Evolutionary conservation across 2,888 invertebrate species (phyloP).

Genomic region (Platycnemis pennipes): DNA sequence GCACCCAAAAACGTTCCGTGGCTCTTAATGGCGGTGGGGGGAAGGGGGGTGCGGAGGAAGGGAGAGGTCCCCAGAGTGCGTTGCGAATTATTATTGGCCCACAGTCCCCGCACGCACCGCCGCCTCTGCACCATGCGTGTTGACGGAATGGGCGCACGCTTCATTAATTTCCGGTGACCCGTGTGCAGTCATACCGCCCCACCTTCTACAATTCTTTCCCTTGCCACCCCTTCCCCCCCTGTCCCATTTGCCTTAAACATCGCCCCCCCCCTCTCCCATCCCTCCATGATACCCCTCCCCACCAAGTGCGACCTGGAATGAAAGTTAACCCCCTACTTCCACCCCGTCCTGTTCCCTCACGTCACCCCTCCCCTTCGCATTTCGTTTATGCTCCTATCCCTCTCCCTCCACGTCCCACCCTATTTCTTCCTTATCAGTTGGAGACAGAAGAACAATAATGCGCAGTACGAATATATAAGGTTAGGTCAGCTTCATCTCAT

Average conservation of each 20-base stretch:
- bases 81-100: constrained; percentile 57
- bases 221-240: background rate
- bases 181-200: constrained; percentile 18
- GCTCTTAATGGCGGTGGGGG: background rate
- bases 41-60: background rate
- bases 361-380: background rate
- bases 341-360: background rate
- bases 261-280: background rate
- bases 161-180: constrained; percentile 64
- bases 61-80: constrained; percentile 43
- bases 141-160: constrained; percentile 66
- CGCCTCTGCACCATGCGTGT: constrained; percentile 54
- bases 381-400: constrained; percentile 6
- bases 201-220: background rate
- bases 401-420: background rate
- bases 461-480: constrained; percentile 17
- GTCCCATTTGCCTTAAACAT: background rate
- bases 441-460: constrained; percentile 36
- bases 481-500: constrained; percentile 36
- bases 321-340: constrained; percentile 7
- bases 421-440: constrained; percentile 39
- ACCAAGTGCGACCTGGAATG: background rate
- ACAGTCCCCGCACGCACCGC: constrained; percentile 33
- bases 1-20: constrained; percentile 16
- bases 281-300: background rate